Evolutionary conservation across 2,113 vertebrate species (phyloP), one percentile per base, ranked within the genome.

Genomic region (Oncorhynchus nerka): DNA sequence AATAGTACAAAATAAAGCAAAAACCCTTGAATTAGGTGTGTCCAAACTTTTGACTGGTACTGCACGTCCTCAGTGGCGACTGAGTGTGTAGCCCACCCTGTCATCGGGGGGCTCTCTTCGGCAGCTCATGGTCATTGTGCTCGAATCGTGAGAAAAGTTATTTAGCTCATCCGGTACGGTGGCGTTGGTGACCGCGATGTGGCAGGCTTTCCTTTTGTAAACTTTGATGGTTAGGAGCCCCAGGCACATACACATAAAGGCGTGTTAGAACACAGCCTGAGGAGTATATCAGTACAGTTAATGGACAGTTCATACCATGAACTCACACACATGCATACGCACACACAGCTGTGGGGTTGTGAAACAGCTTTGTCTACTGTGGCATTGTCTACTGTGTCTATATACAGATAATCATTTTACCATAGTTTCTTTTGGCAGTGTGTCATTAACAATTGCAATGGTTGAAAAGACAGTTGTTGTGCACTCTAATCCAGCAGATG

Each of bases 281-380:
- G 68, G 13, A 69, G 67, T 39, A 16, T 24, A 39, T 68, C 67
- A 39, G 34, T 11, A 68, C n/a, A 68, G 15, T 45, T 68, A 13
- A 16, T 24, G 5, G 59, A 45, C 68, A 34, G 34, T 34, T 34
- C 32, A 34, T 6, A 48, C 24, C 1, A 49, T 49, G 65, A 69
- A 24, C 9, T 72, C 70, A 32, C 51, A 20, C 28, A 59, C 66
- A 77, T 20, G 81, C 55, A 3, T 67, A 79, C 62, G 66, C 82
- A 83, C n/a, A 62, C 59, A 62, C 59, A 62, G 72, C 81, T 80
- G 24, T 22, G 68, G 79, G 75, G 69, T 65, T 49, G 32, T 73
- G 15, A 78, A 49, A 75, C 62, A 66, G 22, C 78, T 74, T 8
- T 80, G 59, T 68, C 32, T n/a, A 15, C 32, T 68, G 28, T 68